phyloP scores from a whole-genome alignment of 1,140 invertebrate species.

The Aleiodes sp. region DNA sequence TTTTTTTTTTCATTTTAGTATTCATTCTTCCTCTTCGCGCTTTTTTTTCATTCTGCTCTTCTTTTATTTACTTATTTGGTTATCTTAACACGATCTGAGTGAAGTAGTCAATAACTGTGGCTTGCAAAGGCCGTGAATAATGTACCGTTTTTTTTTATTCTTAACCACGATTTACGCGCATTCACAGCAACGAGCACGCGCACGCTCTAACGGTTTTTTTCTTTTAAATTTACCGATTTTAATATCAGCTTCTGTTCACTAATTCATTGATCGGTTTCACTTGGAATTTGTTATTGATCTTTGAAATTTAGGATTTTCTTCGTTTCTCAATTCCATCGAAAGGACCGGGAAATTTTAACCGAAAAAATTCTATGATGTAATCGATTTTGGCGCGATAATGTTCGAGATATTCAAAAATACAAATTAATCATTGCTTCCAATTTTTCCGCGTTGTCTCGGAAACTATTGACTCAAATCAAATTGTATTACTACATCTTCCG shows the following conservation, averaged over 20 bases:
- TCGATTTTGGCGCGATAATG: no score
- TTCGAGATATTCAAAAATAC: no score
- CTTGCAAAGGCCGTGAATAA: constrained; percentile 3
- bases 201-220: background rate
- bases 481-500: no score
- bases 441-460: no score
- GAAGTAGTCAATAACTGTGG: background rate
- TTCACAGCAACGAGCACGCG: background rate
- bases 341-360: no score
- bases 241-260: background rate
- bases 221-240: background rate
- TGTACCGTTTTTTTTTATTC: background rate
- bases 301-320: no score
- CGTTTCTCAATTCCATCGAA: no score
- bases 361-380: no score
- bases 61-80: background rate
- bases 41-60: background rate
- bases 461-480: no score
- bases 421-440: no score
- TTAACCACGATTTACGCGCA: background rate
- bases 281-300: background rate
- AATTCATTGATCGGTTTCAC: background rate
- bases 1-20: background rate
- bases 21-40: background rate
- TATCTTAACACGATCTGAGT: no score